Percentiles rank a stretch among this genome's conserved stretches.
Evolutionary conservation across 2,888 invertebrate species (phyloP).

Genomic region (Tenthredo mesomela): DNA sequence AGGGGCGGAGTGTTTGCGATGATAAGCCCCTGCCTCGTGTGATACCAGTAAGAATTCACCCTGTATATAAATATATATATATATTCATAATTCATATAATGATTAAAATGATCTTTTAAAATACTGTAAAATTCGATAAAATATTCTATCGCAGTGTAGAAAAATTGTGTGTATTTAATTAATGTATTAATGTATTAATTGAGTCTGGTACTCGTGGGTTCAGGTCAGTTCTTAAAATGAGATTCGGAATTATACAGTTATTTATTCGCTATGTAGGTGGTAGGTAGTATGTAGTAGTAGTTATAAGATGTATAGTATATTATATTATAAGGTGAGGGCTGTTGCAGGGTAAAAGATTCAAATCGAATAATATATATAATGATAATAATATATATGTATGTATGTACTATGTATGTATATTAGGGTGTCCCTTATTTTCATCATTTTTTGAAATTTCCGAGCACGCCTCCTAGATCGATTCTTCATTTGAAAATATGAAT

Average conservation of each 20-base stretch:
- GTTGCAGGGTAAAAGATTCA: conserved; percentile 21
- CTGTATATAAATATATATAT: conserved; percentile 69
- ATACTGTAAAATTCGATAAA: conserved; percentile 78
- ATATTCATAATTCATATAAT: conserved; percentile 74
- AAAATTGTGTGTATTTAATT: conserved; percentile 40
- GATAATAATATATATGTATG: conserved; percentile 50
- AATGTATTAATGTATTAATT: conserved; percentile 50
- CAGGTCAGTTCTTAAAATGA: conserved; percentile 46
- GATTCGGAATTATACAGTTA: conserved; percentile 35
- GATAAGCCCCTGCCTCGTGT: too few relatives aligned
- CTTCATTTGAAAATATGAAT: too few relatives aligned
- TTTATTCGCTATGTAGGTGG: conserved; percentile 7
- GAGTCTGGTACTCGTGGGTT: conserved; percentile 53
- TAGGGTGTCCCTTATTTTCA: too few relatives aligned
- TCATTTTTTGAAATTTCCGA: too few relatives aligned
- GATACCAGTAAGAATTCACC: conserved; percentile 57
- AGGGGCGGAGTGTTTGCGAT: too few relatives aligned
- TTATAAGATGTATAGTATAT: background rate
- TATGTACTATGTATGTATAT: conserved; percentile 49
- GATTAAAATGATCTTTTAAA: conserved; percentile 65
- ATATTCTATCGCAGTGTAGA: conserved; percentile 65
- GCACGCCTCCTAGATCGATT: too few relatives aligned
- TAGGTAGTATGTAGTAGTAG: background rate
- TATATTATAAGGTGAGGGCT: background rate
- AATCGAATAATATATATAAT: conserved; percentile 38